phyloP scores from a whole-genome alignment of 2,888 invertebrate species.

The Drosophila paramelanica region DNA sequence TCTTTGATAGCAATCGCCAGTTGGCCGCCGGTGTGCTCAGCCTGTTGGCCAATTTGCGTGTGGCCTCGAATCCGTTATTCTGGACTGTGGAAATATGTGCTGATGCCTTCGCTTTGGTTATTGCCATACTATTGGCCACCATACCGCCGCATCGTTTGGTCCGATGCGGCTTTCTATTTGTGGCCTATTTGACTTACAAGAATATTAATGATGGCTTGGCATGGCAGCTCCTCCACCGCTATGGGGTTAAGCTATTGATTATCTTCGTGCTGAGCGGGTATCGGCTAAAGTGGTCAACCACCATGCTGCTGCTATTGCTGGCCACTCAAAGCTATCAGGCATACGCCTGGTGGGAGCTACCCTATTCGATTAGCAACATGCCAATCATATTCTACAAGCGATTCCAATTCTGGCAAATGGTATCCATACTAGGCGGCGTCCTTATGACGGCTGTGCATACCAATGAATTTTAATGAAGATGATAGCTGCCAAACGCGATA shows the following conservation, averaged over 20 bases:
- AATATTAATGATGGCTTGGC: background rate
- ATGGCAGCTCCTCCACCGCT: background rate
- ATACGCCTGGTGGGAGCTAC: conserved; percentile 7
- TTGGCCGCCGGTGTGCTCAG: background rate
- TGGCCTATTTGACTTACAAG: conserved; percentile 6
- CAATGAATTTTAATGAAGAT: background rate
- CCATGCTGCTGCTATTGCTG: background rate
- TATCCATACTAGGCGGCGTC: background rate
- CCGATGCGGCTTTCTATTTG: background rate
- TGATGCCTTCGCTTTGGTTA: background rate
- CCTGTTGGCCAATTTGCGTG: background rate
- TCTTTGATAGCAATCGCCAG: background rate
- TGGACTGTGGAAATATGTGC: conserved; percentile 2
- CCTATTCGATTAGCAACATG: conserved; percentile 2
- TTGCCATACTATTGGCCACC: background rate
- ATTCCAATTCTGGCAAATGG: conserved; percentile 5
- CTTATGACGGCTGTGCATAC: background rate
- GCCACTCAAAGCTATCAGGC: conserved; percentile 1
- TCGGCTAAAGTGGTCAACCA: background rate
- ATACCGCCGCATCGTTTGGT: background rate
- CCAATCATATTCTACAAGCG: conserved; percentile 2
- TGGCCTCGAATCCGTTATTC: conserved; percentile 3
- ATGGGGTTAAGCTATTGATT: background rate
- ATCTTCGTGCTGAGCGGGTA: background rate
- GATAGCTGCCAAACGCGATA: no score